phyloP scores from a whole-genome alignment of 2,797 vertebrate species.

The Sebastes variabilis region DNA sequence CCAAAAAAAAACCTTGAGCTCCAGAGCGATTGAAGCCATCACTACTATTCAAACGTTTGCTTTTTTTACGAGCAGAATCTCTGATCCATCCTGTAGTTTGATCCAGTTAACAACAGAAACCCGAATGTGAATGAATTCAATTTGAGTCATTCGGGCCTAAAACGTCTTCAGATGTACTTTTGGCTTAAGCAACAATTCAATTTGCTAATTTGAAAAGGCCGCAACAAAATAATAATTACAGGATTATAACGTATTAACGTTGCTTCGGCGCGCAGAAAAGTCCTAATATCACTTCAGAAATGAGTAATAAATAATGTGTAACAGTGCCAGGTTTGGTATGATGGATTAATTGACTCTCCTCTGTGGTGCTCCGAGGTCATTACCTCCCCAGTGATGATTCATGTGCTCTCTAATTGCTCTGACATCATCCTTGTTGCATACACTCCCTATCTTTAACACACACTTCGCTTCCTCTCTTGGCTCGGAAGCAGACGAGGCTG shows the following conservation, averaged over 20 bases:
- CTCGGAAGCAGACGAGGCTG: constrained; percentile 44
- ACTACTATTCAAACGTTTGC: neutral
- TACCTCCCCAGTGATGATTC: constrained; percentile 69
- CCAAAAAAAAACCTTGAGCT: too few relatives aligned
- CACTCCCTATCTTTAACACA: constrained; percentile 45
- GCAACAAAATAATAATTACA: constrained; percentile 34
- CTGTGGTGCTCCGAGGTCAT: constrained; percentile 62
- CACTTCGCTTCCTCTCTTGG: constrained; percentile 14
- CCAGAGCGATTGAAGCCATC: neutral
- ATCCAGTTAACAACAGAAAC: neutral
- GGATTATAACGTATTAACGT: constrained; percentile 56
- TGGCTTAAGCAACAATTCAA: constrained; percentile 34
- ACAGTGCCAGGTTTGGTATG: constrained; percentile 48
- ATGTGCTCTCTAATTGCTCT: constrained; percentile 74
- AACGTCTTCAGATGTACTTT: neutral
- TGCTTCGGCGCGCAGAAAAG: constrained; percentile 20
- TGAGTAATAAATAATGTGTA: constrained; percentile 61
- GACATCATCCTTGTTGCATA: constrained; percentile 71
- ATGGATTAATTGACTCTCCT: constrained; percentile 70
- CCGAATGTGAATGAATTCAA: neutral
- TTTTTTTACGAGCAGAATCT: neutral
- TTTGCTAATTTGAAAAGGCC: constrained; percentile 30
- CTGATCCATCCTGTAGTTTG: too few relatives aligned
- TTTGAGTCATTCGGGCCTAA: neutral
- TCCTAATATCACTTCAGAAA: constrained; percentile 42